Percentiles rank a stretch among this genome's conserved stretches.
These are phyloP conservation scores for Tupiocoris notatus DNA, from an alignment of 2,888 invertebrate species.

Conservation along the genomic window DNA sequence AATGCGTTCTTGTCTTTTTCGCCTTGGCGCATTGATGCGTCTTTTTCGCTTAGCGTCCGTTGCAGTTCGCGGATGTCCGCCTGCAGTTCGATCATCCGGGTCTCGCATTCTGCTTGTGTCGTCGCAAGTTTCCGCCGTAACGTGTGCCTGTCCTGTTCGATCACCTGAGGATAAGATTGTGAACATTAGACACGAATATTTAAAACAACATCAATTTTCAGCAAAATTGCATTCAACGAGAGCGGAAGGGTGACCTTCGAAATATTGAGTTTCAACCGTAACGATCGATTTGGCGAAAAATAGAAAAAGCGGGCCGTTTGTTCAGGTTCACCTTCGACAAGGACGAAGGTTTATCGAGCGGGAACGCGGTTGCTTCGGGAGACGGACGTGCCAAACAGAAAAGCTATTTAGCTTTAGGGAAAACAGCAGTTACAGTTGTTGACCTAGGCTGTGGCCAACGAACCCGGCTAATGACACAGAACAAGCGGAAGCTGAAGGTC, in stretches of 20 bases:
- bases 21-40: conserved; percentile 53
- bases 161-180: conserved; percentile 76
- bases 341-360: neutral
- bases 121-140: conserved; percentile 81
- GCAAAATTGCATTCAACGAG: too few relatives aligned
- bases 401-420: neutral
- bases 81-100: conserved; percentile 80
- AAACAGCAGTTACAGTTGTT: neutral
- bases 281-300: too few relatives aligned
- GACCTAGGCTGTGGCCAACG: neutral
- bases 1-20: conserved; percentile 79
- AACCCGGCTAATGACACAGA: neutral
- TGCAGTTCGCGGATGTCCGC: conserved; percentile 80
- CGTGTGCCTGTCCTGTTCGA: conserved; percentile 91
- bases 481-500: neutral
- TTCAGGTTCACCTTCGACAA: neutral
- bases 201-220: too few relatives aligned
- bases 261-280: neutral
- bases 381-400: neutral
- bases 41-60: conserved; percentile 66
- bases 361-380: neutral
- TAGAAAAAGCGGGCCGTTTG: neutral
- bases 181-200: too few relatives aligned
- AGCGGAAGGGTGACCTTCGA: too few relatives aligned
- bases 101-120: conserved; percentile 84